phyloP scores from a whole-genome alignment of 2,113 vertebrate species.

The Cyprinus carpio region DNA sequence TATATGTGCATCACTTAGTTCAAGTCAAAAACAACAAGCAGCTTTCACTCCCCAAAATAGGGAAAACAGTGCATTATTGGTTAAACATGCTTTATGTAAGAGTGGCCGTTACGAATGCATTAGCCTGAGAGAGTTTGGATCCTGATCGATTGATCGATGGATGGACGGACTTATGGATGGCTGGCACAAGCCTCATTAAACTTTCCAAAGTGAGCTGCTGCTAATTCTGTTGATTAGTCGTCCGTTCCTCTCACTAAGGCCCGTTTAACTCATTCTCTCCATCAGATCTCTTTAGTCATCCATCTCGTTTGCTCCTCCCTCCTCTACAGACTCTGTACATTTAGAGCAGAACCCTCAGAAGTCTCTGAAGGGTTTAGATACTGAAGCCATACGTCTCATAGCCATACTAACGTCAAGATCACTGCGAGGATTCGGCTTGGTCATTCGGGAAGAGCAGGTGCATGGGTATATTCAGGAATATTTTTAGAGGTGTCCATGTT shows the following conservation, averaged over 20 bases:
- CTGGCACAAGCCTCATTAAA: constrained; percentile 52
- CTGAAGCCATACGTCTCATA: constrained; percentile 53
- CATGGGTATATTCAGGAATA: constrained; percentile 52
- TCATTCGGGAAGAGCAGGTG: constrained; percentile 21
- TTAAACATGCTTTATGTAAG: constrained; percentile 73
- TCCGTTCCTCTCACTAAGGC: constrained; percentile 22
- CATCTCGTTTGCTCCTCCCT: constrained; percentile 25
- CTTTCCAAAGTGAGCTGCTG: constrained; percentile 57
- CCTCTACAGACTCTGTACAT: constrained; percentile 33
- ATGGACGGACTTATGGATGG: constrained; percentile 32
- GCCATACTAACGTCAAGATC: constrained; percentile 44
- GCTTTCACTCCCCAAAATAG: constrained; percentile 52
- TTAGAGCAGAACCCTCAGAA: constrained; percentile 37
- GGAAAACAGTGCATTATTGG: constrained; percentile 66
- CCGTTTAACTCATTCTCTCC: constrained; percentile 28
- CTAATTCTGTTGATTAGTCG: constrained; percentile 51
- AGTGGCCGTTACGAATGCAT: constrained; percentile 48
- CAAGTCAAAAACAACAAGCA: not conserved
- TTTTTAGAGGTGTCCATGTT: constrained; percentile 26
- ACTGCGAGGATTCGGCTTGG: not conserved
- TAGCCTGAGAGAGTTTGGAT: constrained; percentile 31
- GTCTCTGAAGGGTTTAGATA: constrained; percentile 22
- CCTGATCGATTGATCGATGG: constrained; percentile 38
- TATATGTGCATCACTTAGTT: not conserved
- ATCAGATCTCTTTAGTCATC: constrained; percentile 31